phyloP scores from a whole-genome alignment of 2,888 invertebrate species.

The Apotomis turbidana region DNA sequence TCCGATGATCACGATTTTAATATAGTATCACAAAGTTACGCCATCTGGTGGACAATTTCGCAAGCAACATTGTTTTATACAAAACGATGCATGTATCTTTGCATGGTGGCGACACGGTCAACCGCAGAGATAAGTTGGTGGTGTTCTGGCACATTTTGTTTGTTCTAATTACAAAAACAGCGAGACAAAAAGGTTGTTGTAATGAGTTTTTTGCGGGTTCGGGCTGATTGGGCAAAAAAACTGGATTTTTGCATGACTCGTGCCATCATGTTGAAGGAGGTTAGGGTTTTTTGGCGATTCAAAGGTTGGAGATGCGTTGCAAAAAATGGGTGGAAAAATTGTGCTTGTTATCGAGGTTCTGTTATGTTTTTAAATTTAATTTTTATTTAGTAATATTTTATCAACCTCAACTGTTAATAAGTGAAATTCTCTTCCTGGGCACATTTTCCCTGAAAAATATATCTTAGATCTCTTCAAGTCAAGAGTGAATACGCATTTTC shows the following conservation, averaged over 20 bases:
- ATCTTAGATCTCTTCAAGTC: too few species aligned
- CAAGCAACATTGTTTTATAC: neutral
- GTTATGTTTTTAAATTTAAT: neutral
- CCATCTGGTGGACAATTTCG: neutral
- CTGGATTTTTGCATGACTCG: constrained; percentile 72
- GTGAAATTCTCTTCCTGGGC: too few species aligned
- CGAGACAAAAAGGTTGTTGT: constrained; percentile 52
- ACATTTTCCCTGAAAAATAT: too few species aligned
- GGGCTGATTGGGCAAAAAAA: constrained; percentile 59
- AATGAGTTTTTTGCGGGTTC: constrained; percentile 70
- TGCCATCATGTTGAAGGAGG: constrained; percentile 58
- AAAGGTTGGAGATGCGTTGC: constrained; percentile 43
- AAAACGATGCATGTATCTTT: neutral
- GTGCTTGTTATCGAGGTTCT: constrained; percentile 21
- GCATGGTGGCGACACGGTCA: neutral
- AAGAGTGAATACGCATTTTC: too few species aligned
- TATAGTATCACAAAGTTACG: constrained; percentile 39
- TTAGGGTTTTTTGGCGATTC: constrained; percentile 48
- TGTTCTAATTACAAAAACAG: constrained; percentile 70
- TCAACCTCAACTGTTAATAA: too few species aligned
- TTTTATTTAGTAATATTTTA: too few species aligned
- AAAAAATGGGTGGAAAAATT: constrained; percentile 10
- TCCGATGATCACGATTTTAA: constrained; percentile 56
- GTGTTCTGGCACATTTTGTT: constrained; percentile 51
- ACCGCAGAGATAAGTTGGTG: constrained; percentile 15